Conservation (phyloP, 2,888 invertebrate species). For the Athalia rosae region DNA sequence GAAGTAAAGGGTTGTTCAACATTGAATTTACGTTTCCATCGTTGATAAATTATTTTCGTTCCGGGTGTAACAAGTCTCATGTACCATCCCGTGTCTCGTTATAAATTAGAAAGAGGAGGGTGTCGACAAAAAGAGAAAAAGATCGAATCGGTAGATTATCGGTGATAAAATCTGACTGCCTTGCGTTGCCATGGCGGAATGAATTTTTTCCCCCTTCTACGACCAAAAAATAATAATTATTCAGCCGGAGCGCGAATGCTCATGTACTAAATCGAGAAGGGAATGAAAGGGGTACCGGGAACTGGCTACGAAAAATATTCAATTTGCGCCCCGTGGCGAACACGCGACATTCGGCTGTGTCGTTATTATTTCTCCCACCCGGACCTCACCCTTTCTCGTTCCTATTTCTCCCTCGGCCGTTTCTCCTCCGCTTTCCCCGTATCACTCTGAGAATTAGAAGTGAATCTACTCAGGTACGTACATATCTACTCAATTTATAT, state of each 20-base stretch:
- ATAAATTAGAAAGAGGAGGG: not conserved
- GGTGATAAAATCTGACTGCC: constrained; percentile 36
- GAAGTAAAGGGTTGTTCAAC: constrained; percentile 13
- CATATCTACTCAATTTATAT: constrained; percentile 10
- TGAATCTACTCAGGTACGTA: constrained; percentile 44
- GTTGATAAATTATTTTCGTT: constrained; percentile 11
- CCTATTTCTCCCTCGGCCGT: not conserved
- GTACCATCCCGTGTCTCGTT: not conserved
- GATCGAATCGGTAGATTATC: constrained; percentile 33
- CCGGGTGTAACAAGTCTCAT: not conserved
- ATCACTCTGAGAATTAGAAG: constrained; percentile 26
- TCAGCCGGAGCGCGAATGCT: constrained; percentile 39
- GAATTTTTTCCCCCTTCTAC: constrained; percentile 11
- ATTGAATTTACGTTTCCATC: not conserved
- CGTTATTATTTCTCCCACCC: constrained; percentile 28
- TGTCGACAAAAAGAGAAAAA: constrained; percentile 3
- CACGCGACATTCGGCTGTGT: constrained; percentile 40
- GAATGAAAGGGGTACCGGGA: constrained; percentile 42
- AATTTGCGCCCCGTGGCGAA: constrained; percentile 44
- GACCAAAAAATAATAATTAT: constrained; percentile 42
- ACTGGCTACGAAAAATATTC: constrained; percentile 45
- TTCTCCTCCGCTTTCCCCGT: constrained; percentile 31
- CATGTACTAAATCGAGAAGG: constrained; percentile 42
- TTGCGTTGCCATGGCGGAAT: constrained; percentile 14
- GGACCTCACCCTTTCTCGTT: constrained; percentile 30